A percentile compares a stretch with the other conserved stretches of the same genome.
Evolutionary conservation across 2,113 vertebrate species (phyloP).

Genomic region (Melospiza georgiana): DNA sequence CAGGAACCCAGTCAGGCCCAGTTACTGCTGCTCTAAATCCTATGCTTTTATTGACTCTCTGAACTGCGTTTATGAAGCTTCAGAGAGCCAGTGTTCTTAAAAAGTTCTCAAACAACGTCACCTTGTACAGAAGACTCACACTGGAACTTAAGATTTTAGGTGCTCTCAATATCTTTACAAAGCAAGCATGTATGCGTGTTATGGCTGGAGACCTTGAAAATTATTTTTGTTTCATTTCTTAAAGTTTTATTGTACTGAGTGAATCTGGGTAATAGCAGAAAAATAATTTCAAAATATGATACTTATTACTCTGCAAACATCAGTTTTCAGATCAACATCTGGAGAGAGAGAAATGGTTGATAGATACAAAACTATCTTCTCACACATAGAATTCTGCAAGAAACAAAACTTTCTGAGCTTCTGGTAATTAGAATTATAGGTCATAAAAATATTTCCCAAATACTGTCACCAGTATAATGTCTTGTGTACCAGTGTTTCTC

Average conservation of each 20-base stretch:
- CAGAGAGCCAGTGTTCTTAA: neutral
- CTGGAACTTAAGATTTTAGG: neutral
- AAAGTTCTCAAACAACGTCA: neutral
- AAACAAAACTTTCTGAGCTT: neutral
- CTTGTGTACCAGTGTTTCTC: neutral
- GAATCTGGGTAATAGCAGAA: neutral
- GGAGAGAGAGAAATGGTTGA: neutral
- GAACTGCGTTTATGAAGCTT: neutral
- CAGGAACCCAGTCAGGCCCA: neutral
- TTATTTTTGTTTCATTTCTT: neutral
- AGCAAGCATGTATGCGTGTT: neutral
- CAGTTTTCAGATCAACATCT: neutral
- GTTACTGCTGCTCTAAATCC: neutral
- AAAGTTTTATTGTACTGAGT: neutral
- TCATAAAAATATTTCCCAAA: neutral
- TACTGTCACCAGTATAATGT: neutral
- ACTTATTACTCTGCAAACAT: accelerated
- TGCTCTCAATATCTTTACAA: neutral
- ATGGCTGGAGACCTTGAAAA: neutral
- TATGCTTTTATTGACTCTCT: neutral
- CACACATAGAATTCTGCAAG: neutral
- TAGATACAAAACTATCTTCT: neutral
- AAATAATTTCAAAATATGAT: neutral
- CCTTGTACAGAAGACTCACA: neutral
- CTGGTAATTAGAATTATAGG: neutral